Percentiles rank a stretch among this genome's conserved stretches.
Evolutionary conservation across 2,797 vertebrate genomes (phyloP).

Genomic region (Silurus lanzhouensis): DNA sequence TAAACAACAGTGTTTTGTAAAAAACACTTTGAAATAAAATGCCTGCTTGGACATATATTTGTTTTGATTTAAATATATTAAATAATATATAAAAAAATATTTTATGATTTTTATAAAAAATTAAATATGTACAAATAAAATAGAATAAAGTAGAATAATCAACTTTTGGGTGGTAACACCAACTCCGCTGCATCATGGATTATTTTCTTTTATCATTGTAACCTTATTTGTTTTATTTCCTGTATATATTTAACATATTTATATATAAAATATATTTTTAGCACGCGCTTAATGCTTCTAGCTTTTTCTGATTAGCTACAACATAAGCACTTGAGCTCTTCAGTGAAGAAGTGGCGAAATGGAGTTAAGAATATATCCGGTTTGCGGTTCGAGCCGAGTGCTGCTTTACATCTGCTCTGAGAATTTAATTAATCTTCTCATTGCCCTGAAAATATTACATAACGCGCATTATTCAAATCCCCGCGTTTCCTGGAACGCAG

Average conservation of each 20-base stretch:
- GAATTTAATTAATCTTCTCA: neutral
- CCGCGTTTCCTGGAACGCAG: neutral
- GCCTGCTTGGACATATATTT: no score
- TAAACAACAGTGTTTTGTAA: no score
- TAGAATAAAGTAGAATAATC: neutral
- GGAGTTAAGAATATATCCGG: neutral
- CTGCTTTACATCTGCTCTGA: neutral
- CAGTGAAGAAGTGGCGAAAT: neutral
- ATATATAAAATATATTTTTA: no score
- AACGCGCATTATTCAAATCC: neutral
- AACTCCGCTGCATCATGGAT: neutral
- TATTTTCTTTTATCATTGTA: neutral
- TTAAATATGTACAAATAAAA: no score
- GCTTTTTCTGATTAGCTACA: neutral
- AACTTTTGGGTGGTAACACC: neutral
- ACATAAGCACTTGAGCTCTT: neutral
- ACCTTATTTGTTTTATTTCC: neutral
- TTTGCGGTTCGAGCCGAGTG: neutral
- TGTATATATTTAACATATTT: neutral
- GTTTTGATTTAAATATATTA: no score
- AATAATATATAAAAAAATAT: no score
- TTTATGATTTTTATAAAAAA: neutral
- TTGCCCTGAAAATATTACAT: conserved; percentile 12
- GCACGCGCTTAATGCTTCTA: no score
- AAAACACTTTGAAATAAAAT: no score